A percentile compares a stretch with the other conserved stretches of the same genome.
These are phyloP conservation scores for Pelagia noctiluca DNA, from an alignment of 30 jellyfish, hydroid and myxozoan species.

Conservation along the genomic window DNA sequence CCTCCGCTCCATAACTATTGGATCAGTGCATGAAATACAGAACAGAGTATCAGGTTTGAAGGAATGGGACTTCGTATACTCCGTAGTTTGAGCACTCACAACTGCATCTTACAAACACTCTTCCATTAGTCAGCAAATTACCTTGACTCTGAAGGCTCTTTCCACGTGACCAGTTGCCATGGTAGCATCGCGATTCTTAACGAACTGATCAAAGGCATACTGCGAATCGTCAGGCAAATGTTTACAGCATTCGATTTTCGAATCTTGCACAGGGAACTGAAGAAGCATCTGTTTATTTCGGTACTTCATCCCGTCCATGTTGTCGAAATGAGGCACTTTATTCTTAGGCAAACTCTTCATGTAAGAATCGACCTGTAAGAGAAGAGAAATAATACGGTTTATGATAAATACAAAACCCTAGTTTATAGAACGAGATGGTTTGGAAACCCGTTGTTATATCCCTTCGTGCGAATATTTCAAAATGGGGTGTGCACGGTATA, in stretches of 20 bases:
- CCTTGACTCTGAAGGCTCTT: slow-evolving; percentile 85
- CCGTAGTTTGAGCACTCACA: too few relatives aligned
- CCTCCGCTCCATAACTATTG: too few relatives aligned
- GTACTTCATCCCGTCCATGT: slow-evolving; percentile 90
- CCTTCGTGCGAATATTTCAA: too few relatives aligned
- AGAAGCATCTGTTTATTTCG: slow-evolving; percentile 86
- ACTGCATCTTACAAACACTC: too few relatives aligned
- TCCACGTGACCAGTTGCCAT: slow-evolving; percentile 95
- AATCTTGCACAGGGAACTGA: slow-evolving; percentile 96
- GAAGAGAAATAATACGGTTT: not conserved
- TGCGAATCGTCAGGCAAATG: slow-evolving; percentile 69
- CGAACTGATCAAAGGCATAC: slow-evolving; percentile 71
- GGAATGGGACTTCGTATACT: too few relatives aligned
- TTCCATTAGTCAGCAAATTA: too few relatives aligned
- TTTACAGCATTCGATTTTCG: slow-evolving; percentile 72
- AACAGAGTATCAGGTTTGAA: too few relatives aligned
- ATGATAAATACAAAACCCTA: not conserved
- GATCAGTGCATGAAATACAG: too few relatives aligned
- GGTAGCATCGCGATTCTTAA: slow-evolving; percentile 71
- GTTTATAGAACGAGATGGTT: too few relatives aligned
- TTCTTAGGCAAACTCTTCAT: slow-evolving; percentile 76
- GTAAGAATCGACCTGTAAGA: slow-evolving; percentile 74
- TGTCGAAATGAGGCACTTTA: slow-evolving; percentile 84
- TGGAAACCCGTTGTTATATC: too few relatives aligned
- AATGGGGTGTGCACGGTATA: too few relatives aligned